Base-by-base conservation (phyloP, 1,140 invertebrate genomes). In the Hylaeus volcanicus region DNA sequence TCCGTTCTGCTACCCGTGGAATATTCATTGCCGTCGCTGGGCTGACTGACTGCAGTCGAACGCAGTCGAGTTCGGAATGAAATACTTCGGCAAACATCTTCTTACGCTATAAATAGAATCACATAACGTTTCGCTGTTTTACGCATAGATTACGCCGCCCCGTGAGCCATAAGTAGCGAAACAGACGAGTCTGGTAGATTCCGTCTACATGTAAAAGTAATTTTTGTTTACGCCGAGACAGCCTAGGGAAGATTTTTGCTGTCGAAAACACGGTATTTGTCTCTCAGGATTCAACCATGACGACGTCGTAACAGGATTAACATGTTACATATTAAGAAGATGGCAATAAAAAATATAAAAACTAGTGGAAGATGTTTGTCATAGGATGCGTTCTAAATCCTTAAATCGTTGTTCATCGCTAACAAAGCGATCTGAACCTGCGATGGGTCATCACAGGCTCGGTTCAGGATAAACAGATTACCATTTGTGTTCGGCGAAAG, bases 41-140 rank as follows among this genome's bases (percentile, higher is more conserved):
- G 26, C 26, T 14, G 4, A 48, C 51, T 11, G 51, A 51, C 15
- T 8, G 55, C 43, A 60, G 5, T 4, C 14, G 14, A n/a, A 41
- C 55, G 26, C 3, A 60, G 48, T n/a, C 15, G 4, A 63, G n/a
- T 39, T 73, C 9, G 51, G 9, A 8, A 45, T 68, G 12, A 45
- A 64, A 51, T 11, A 3, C 51, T 72, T 78, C 12, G n/a, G 8
- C 12, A 43, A 79, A 74, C 37, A 41, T 70, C 43, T 41, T n/a
- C 12, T 41, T 9, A 55, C 3, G 51, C 45, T 74, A 66, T 74
- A 79, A 65, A 79, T 79, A 74, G 70, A 66, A 65, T 39, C 5
- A 0, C 61, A 5, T 37, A 56, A 65, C 14, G n/a, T 56, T 75
- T 51, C 45, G 9, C 51, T 15, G 39, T 68, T 68, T 51, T 15